phyloP scores from a whole-genome alignment of 2,113 vertebrate genomes.

The Halcyon senegalensis region DNA sequence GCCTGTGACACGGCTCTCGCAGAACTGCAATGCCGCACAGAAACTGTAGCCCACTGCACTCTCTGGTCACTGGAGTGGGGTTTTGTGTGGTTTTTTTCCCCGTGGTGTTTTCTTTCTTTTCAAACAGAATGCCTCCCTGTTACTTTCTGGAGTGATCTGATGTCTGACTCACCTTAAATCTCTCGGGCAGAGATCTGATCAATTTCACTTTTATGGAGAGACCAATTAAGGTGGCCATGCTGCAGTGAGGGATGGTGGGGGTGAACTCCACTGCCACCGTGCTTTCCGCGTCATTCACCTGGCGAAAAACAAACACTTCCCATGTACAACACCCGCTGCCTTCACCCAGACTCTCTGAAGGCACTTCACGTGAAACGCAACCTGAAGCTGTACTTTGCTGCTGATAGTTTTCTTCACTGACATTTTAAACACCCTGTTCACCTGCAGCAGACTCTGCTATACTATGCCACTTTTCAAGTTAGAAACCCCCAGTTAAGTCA shows the following conservation, averaged over 20 bases:
- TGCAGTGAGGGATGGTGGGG: constrained; percentile 96
- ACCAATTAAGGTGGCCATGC: constrained; percentile 96
- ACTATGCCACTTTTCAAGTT: accelerated
- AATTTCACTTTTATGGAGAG: constrained; percentile 98
- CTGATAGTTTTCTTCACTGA: accelerated
- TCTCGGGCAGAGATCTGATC: constrained; percentile 88
- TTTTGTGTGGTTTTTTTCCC: too few relatives aligned
- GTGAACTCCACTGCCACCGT: constrained; percentile 89
- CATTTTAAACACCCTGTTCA: accelerated
- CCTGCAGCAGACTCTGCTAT: accelerated
- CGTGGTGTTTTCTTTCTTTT: not conserved
- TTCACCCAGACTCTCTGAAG: not conserved
- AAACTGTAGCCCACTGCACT: accelerated
- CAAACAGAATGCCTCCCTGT: not conserved
- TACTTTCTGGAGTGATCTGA: not conserved
- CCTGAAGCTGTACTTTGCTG: not conserved
- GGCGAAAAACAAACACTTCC: not conserved
- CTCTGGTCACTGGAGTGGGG: not conserved
- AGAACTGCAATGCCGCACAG: accelerated
- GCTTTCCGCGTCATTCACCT: constrained; percentile 87
- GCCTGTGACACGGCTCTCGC: accelerated
- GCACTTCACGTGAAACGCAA: not conserved
- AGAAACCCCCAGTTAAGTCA: accelerated
- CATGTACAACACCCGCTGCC: not conserved
- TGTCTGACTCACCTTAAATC: constrained; percentile 87